Percentiles rank a stretch among this genome's conserved stretches.
Evolutionary conservation across 2,888 invertebrate genomes (phyloP).

Genomic region (Invenusta paracnida): DNA sequence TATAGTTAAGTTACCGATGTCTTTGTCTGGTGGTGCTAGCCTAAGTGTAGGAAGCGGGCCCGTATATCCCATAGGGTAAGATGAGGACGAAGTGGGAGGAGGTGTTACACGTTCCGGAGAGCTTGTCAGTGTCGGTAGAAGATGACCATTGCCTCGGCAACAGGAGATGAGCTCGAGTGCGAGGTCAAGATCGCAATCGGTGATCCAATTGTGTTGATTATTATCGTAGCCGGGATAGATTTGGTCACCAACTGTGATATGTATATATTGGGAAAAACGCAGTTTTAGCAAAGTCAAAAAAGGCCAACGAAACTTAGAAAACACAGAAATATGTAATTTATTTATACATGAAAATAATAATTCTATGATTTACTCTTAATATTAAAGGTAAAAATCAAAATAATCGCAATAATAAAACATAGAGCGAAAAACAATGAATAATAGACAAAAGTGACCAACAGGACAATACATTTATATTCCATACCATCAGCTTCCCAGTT

Average conservation of each 20-base stretch:
- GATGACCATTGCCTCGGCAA: background rate
- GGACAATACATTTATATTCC: too few relatives aligned
- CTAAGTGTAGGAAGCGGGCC: background rate
- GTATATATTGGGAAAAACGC: too few relatives aligned
- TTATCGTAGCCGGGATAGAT: background rate
- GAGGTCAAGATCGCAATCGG: background rate
- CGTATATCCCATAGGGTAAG: background rate
- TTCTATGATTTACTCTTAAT: too few relatives aligned
- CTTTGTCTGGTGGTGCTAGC: background rate
- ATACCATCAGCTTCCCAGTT: background rate
- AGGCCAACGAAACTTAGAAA: too few relatives aligned
- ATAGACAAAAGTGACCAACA: too few relatives aligned
- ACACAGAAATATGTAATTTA: too few relatives aligned
- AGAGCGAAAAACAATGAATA: too few relatives aligned
- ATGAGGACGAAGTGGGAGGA: background rate
- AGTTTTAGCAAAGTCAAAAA: too few relatives aligned
- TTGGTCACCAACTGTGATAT: background rate
- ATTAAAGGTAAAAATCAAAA: too few relatives aligned
- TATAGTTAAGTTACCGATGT: background rate
- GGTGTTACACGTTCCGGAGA: background rate
- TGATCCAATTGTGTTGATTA: slow-evolving; percentile 15
- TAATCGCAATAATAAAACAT: too few relatives aligned
- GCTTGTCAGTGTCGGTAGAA: too few relatives aligned
- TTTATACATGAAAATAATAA: too few relatives aligned
- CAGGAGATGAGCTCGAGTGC: slow-evolving; percentile 5